A percentile compares a stretch with the other conserved stretches of the same genome.
phyloP scores from a whole-genome alignment of 1,140 invertebrate genomes.

The Vollenhovia emeryi region DNA sequence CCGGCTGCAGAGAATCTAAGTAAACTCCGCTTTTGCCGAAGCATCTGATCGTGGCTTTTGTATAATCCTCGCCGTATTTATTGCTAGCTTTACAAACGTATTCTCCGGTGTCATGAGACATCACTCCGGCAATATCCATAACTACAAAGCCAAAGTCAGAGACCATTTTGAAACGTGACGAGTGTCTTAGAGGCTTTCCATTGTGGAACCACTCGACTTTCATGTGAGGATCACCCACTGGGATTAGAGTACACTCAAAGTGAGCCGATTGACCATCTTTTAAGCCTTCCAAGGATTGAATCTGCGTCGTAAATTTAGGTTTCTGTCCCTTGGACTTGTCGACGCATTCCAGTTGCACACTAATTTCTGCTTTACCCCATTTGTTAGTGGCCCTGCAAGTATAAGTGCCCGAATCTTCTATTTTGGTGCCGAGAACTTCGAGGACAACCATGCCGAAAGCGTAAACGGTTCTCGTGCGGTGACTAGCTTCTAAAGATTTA shows the following conservation, averaged over 20 bases:
- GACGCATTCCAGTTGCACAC: slow-evolving; percentile 92
- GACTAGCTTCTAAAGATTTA: slow-evolving; percentile 94
- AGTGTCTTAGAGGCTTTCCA: slow-evolving; percentile 93
- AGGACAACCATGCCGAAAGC: slow-evolving; percentile 98
- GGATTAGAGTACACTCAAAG: slow-evolving; percentile 96
- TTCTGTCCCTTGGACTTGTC: slow-evolving; percentile 94
- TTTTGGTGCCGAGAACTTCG: slow-evolving; percentile 95
- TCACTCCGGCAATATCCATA: slow-evolving; percentile 97
- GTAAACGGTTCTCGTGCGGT: slow-evolving; percentile 95
- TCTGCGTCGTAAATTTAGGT: slow-evolving; percentile 95
- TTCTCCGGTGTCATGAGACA: slow-evolving; percentile 97
- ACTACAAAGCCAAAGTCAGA: slow-evolving; percentile 98
- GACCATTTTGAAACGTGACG: slow-evolving; percentile 96
- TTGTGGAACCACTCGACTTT: slow-evolving; percentile 99
- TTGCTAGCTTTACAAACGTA: slow-evolving; percentile 96
- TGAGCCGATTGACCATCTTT: slow-evolving; percentile 97
- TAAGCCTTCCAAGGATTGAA: slow-evolving; percentile 93
- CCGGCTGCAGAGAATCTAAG: slow-evolving; percentile 96
- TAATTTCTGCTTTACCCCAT: slow-evolving; percentile 95
- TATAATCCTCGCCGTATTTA: slow-evolving; percentile 96
- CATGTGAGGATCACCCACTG: slow-evolving; percentile 96
- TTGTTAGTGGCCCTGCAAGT: slow-evolving; percentile 95
- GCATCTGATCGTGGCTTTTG: slow-evolving; percentile 93
- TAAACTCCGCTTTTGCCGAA: slow-evolving; percentile 95
- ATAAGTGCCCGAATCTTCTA: slow-evolving; percentile 94